Evolutionary conservation across 2,797 vertebrate species (phyloP), one percentile per base, ranked within the genome.

Genomic region (Pangasius sanitwongsei): DNA sequence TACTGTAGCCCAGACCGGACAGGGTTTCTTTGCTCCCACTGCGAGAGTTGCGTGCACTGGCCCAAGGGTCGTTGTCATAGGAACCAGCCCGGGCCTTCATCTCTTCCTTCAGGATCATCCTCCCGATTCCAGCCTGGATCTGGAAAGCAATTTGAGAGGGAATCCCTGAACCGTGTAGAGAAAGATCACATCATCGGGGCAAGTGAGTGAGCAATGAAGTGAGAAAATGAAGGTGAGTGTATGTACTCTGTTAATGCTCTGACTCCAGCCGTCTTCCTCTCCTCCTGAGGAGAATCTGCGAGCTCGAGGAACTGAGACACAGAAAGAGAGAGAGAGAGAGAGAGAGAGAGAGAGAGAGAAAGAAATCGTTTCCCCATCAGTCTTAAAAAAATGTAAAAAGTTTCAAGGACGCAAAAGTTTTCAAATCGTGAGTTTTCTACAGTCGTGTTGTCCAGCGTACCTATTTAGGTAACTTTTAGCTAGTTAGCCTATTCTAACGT

Each of bases 61-160:
- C 97, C 98, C 98, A 99, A 84, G 96, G 97, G 90, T 98, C 97
- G 1, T 97, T 95, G 93, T 96, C 94, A 0, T 98, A 97, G 92
- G 96, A 97, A 92, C 96, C 96, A 4, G 98, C 97, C 15, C 97
- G 95, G 28, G 98, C 98, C 94, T 98, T 99, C 98, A 99, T 99
- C 95, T 99, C 98, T 93, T 99, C 98, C 94, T 99, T 98, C 93
- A 99, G 95, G 93, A 99, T 99, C 96, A 99, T 94, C 90, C 98
- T 96, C 89, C 98, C 98, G 9, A 99, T 99, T 81, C 97, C 97
- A 2, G 97, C 97, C 96, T 99, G 97, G 93, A 99, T 97, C 98
- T 99, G 92, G 87, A 83, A 78, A 23, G 28, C 48, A 85, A 48
- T 61, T 31, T 48, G 57, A 86, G 63, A 70, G 12, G 18, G 53